Evolutionary conservation across 2,797 vertebrate genomes (phyloP).

Genomic region (Hozukius guyotensis): DNA sequence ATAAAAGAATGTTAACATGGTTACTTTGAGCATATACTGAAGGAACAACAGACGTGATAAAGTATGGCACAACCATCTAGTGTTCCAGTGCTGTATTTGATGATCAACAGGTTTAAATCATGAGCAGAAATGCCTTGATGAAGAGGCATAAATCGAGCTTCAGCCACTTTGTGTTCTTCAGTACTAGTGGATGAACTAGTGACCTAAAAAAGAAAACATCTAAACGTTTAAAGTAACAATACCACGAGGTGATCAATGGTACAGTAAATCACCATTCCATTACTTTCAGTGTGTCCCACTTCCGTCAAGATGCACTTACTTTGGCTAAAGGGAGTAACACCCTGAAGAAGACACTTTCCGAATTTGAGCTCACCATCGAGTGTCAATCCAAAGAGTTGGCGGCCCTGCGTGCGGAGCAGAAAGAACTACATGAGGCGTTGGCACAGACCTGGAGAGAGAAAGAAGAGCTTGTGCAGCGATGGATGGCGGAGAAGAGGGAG

Average conservation of each 20-base stretch:
- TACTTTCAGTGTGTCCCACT: constrained; percentile 72
- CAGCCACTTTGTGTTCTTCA: not conserved
- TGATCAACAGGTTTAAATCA: not conserved
- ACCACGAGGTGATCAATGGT: not conserved
- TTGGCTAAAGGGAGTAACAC: constrained; percentile 67
- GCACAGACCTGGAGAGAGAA: constrained; percentile 57
- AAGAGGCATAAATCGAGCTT: not conserved
- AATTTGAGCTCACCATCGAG: constrained; percentile 75
- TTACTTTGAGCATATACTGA: not conserved
- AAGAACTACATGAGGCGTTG: constrained; percentile 57
- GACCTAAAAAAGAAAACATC: not conserved
- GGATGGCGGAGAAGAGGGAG: constrained; percentile 80
- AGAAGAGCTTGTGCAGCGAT: constrained; percentile 76
- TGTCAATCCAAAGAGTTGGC: constrained; percentile 75
- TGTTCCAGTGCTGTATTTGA: not conserved
- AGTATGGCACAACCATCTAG: not conserved
- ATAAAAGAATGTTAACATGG: not conserved
- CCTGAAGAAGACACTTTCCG: constrained; percentile 66
- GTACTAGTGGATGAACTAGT: not conserved
- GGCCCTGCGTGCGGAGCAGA: constrained; percentile 60
- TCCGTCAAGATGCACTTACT: constrained; percentile 76
- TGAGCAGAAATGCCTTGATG: not conserved
- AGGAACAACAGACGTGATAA: not conserved
- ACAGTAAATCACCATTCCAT: not conserved
- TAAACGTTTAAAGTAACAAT: not conserved